These are phyloP conservation scores for Tricholaema leucomelas DNA, from an alignment of 2,113 vertebrate species.

Conservation along the genomic window DNA sequence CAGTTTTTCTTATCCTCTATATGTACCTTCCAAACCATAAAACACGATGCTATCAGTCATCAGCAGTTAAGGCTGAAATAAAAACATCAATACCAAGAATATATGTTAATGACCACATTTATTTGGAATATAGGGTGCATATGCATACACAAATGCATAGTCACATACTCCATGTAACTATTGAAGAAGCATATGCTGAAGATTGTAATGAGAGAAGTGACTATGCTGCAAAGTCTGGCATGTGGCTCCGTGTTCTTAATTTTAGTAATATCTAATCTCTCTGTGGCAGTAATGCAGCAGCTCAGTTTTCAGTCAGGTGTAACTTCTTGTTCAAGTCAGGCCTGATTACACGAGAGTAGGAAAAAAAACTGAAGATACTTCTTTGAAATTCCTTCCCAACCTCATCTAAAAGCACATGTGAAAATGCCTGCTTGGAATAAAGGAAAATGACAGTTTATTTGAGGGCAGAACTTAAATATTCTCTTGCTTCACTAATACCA, in stretches of 20 bases:
- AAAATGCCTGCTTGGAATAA: neutral
- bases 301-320: constrained; percentile 61
- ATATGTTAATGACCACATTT: neutral
- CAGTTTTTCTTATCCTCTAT: neutral
- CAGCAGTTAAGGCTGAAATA: neutral
- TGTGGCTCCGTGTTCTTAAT: constrained; percentile 41
- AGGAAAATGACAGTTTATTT: neutral
- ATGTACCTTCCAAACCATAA: neutral
- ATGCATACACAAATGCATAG: neutral
- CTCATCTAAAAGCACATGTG: neutral
- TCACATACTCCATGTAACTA: neutral
- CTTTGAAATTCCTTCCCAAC: neutral
- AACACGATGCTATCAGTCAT: neutral
- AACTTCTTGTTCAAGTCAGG: constrained; percentile 15
- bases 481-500: neutral
- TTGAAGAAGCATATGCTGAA: constrained; percentile 7
- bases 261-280: constrained; percentile 63
- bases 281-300: constrained; percentile 17
- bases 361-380: neutral
- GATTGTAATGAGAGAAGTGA: constrained; percentile 61
- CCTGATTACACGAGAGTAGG: neutral
- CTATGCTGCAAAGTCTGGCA: constrained; percentile 45
- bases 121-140: neutral
- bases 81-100: neutral
- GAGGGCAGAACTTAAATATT: neutral